Percentiles rank a stretch among this genome's conserved stretches.
Evolutionary conservation across 2,113 vertebrate genomes (phyloP).

Genomic region (Petrocephalus microphthalmus): DNA sequence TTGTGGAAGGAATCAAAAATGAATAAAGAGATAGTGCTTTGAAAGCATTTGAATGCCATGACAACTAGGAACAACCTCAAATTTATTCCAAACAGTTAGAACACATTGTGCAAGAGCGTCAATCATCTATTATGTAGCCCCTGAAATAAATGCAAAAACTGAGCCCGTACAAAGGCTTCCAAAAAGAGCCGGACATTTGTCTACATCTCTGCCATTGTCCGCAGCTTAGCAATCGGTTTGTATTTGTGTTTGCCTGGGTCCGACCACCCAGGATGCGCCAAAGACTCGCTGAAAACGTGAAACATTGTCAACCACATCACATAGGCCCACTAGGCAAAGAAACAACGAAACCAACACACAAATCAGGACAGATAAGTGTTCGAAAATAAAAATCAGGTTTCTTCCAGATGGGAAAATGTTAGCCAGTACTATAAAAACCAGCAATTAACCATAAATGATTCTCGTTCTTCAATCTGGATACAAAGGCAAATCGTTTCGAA

Average conservation of each 20-base stretch:
- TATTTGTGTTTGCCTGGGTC: conserved; percentile 85
- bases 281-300: conserved; percentile 60
- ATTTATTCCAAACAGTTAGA: conserved; percentile 88
- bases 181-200: conserved; percentile 86
- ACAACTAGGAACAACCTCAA: conserved; percentile 89
- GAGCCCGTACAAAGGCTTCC: conserved; percentile 78
- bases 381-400: not conserved
- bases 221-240: conserved; percentile 91
- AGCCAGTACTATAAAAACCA: not conserved
- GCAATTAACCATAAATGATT: not conserved
- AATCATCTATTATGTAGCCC: conserved; percentile 86
- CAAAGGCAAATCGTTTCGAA: not conserved
- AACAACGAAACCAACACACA: conserved; percentile 2
- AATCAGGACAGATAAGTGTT: not conserved
- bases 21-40: conserved; percentile 87
- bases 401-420: not conserved
- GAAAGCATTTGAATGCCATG: conserved; percentile 86
- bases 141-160: conserved; percentile 93
- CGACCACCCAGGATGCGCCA: conserved; percentile 83
- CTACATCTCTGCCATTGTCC: conserved; percentile 85
- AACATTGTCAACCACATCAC: conserved; percentile 74
- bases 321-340: conserved; percentile 49
- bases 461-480: not conserved
- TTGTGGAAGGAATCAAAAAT: conserved; percentile 69
- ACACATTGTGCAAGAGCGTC: conserved; percentile 81